Evolutionary conservation across 2,888 invertebrate species (phyloP), one percentile per base, ranked within the genome.

Genomic region (Acanthosepion lycidas): DNA sequence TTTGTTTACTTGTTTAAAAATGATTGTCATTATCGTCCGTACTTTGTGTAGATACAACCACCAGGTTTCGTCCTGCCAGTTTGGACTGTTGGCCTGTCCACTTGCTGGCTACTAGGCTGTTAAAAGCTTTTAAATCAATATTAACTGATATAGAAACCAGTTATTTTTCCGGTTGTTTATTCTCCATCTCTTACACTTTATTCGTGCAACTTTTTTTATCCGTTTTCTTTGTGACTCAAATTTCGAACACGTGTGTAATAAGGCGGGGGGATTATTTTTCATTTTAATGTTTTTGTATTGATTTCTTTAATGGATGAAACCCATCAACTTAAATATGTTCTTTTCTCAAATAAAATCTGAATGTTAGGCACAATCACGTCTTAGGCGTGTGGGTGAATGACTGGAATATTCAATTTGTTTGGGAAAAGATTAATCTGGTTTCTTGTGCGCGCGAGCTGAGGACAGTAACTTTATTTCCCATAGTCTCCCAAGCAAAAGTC

Each of bases 31-130:
- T 91, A 42, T 91, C 23, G 59, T 91, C 42, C 92, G 8, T 9
- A 15, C 49, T n/a, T 59, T 23, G 20, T 59, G 59, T 59, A 59
- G 20, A 20, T 59, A 0, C 49, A 28, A 51, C 92, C 49, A 42
- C 92, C 48, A 92, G 48, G 48, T 51, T 51, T 49, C 49, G 49
- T 51, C 33, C 42, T 91, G 59, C 20, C 6, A 59, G 59, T 59
- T 59, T 59, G 59, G 20, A 59, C 59, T 59, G 55, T 55, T 55
- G 55, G 55, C 55, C 55, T 78, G 78, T 78, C 78, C 78, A 78
- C 78, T 78, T 78, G 78, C 78, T 42, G 92, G 92, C 92, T 92
- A 92, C 92, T 92, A 49, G 23, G 23, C 92, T 92, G 8, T 92
- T 51, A 6, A 78, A n/a, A 15, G n/a, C n/a, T n/a, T 78, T 78